phyloP scores from a whole-genome alignment of 2,888 invertebrate genomes.

The Euclidia mi region DNA sequence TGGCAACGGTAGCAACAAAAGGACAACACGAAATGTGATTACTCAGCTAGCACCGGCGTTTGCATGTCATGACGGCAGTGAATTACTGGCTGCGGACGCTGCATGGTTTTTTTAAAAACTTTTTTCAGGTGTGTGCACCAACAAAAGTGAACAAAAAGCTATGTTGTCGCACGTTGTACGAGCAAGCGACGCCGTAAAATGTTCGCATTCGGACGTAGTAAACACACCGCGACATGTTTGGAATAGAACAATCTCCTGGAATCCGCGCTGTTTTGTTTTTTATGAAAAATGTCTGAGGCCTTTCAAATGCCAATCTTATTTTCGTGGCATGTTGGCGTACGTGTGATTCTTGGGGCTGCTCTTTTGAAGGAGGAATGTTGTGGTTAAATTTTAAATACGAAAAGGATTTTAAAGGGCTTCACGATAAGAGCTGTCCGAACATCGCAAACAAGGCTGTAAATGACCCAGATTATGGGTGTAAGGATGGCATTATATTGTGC shows the following conservation, averaged over 20 bases:
- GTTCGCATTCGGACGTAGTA: conserved; percentile 75
- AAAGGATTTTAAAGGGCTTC: too few relatives aligned
- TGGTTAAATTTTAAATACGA: too few relatives aligned
- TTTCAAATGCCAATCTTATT: conserved; percentile 16
- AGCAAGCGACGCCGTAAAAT: conserved; percentile 70
- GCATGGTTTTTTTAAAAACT: conserved; percentile 47
- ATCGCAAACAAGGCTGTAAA: too few relatives aligned
- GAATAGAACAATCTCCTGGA: conserved; percentile 57
- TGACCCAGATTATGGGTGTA: too few relatives aligned
- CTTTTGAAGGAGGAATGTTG: background rate
- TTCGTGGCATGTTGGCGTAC: background rate
- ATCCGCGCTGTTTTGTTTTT: conserved; percentile 28
- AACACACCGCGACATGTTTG: conserved; percentile 74
- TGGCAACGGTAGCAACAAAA: conserved; percentile 76
- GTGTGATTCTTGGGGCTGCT: background rate
- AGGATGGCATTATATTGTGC: too few relatives aligned
- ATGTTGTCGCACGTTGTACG: conserved; percentile 67
- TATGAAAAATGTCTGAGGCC: conserved; percentile 21
- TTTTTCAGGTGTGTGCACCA: conserved; percentile 76
- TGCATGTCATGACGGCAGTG: conserved; percentile 81
- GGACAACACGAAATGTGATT: conserved; percentile 86
- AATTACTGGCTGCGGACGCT: conserved; percentile 72
- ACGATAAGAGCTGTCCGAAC: too few relatives aligned
- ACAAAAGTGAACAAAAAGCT: conserved; percentile 81
- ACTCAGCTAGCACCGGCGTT: conserved; percentile 77